Base-by-base conservation (phyloP, 2,888 invertebrate genomes). In the Ramazzottius varieornatus region DNA sequence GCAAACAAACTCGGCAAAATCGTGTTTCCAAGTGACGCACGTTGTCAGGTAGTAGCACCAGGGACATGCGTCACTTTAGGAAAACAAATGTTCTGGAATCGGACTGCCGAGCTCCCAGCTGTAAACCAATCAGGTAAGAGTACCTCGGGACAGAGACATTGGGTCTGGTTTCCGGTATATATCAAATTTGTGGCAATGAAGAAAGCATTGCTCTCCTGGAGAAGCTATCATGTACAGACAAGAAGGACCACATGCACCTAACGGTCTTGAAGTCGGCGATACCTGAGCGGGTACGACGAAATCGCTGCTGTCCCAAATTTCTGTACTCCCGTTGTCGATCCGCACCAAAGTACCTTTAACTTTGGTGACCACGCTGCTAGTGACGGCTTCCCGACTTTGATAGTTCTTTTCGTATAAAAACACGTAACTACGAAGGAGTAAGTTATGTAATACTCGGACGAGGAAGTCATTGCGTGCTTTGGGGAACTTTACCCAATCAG, bases 261-360 rank as follows among this genome's bases (percentile, higher is more conserved):
- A 40, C 40, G 40, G 40, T 13, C 8, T 40, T 40, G 20, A 40
- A 13, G 40, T 40, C 40, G 8, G 40, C 8, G 8, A 40, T 13
- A 54, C 54, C 54, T 54, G 54, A 4, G 54, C 54, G 8, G 54
- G 54, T 29, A 54, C 54, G 54, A 54, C 54, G 24, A 54, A 54
- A 24, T 54, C 54, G 29, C 24, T 54, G 29, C 29, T 54, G 54
- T 54, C 54, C 54, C 54, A 54, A 54, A 54, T 29, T 29, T 54
- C 20, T 8, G 40, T 40, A 4, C 29, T 13, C 16, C 4, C 8
- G 4, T 54, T 13, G 29, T 24, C 54, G 54, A 8, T n/a, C 4
- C 54, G 20, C 4, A 16, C 4, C 4, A 54, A 24, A 16, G 24
- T 54, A 8, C 54, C 54, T 13, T 29, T 13, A 4, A 54, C 54